Conservation (phyloP, 2,797 vertebrate genomes). For the Spondyliosoma cantharus region DNA sequence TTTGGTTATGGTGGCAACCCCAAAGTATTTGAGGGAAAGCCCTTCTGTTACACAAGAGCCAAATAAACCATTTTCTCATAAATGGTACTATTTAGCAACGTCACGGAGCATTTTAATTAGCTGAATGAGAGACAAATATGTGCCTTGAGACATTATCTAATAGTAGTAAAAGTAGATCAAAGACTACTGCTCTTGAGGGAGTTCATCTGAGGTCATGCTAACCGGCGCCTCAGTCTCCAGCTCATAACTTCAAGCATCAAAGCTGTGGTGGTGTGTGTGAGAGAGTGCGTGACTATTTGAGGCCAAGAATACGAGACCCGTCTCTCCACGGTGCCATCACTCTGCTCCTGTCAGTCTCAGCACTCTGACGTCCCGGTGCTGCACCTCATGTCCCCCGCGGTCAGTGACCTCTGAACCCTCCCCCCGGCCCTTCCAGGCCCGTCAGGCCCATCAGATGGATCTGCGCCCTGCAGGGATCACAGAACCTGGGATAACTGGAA, state of each 20-base stretch:
- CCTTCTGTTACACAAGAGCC: constrained; percentile 61
- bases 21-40: constrained; percentile 58
- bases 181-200: constrained; percentile 61
- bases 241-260: constrained; percentile 80
- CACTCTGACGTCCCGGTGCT: constrained; percentile 62
- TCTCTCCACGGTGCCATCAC: constrained; percentile 80
- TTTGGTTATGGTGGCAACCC: constrained; percentile 66
- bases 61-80: constrained; percentile 54
- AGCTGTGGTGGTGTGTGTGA: constrained; percentile 66
- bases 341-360: constrained; percentile 72
- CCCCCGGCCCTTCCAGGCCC: constrained; percentile 42
- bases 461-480: constrained; percentile 72
- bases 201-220: constrained; percentile 78
- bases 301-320: constrained; percentile 58
- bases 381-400: constrained; percentile 61
- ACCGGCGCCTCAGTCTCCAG: constrained; percentile 66
- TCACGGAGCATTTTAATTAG: constrained; percentile 63
- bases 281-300: constrained; percentile 61
- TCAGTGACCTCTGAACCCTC: constrained; percentile 68
- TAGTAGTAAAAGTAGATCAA: constrained; percentile 75
- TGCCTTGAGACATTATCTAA: constrained; percentile 64
- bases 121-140: constrained; percentile 51
- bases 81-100: constrained; percentile 45
- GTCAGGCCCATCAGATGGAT: constrained; percentile 66
- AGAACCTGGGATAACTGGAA: constrained; percentile 65